Conservation (phyloP, 30 jellyfish, hydroid and myxozoan genomes). For the Phacellophora camtschatica region DNA sequence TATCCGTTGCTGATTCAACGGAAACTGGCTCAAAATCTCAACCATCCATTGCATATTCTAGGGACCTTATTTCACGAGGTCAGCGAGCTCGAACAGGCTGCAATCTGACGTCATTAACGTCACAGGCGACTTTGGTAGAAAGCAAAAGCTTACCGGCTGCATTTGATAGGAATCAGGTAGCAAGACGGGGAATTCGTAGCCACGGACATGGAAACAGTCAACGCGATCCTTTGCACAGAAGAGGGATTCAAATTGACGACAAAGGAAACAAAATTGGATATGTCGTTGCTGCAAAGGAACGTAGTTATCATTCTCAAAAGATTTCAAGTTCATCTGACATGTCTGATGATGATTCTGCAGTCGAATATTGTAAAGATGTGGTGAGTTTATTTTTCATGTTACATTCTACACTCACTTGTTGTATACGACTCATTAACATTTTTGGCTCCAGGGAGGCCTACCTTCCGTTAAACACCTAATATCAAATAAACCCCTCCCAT, state of each 20-base stretch:
- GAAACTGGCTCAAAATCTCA: background rate
- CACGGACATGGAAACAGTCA: background rate
- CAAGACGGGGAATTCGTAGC: constrained; percentile 42
- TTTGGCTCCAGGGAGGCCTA: too few relatives aligned
- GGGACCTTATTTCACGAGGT: constrained; percentile 44
- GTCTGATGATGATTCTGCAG: constrained; percentile 70
- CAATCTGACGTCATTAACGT: constrained; percentile 74
- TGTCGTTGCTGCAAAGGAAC: constrained; percentile 45
- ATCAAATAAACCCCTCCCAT: too few relatives aligned
- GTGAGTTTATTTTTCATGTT: constrained; percentile 13
- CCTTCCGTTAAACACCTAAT: too few relatives aligned
- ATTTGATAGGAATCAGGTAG: constrained; percentile 43
- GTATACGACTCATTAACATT: too few relatives aligned
- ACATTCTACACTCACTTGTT: too few relatives aligned
- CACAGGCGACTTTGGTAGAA: constrained; percentile 95
- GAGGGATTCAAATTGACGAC: constrained; percentile 10
- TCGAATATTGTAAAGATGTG: constrained; percentile 44
- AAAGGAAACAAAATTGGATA: constrained; percentile 43
- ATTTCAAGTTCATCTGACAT: constrained; percentile 75
- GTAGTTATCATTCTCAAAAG: constrained; percentile 28
- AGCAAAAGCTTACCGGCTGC: constrained; percentile 38
- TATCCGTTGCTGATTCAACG: constrained; percentile 39
- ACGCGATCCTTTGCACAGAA: background rate
- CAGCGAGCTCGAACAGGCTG: constrained; percentile 52
- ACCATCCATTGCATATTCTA: constrained; percentile 14